Evolutionary conservation across 2,113 vertebrate genomes (phyloP).

Genomic region (Trogon surrucura): DNA sequence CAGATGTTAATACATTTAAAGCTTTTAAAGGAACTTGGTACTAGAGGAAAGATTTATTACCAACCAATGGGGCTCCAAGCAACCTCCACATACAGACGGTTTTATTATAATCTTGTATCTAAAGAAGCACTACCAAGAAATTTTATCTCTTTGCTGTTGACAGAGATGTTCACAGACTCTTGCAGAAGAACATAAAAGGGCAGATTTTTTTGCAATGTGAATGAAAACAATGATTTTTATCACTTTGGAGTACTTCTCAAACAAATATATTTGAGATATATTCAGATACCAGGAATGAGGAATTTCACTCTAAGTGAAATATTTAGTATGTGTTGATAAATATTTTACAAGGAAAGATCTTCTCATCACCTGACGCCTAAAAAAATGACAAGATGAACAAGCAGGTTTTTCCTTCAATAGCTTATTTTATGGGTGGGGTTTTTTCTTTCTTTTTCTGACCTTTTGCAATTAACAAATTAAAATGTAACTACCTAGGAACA

Average conservation of each 20-base stretch:
- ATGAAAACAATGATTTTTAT: background rate
- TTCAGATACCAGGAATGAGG: background rate
- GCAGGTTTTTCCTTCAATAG: background rate
- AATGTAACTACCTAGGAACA: background rate
- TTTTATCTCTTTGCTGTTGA: background rate
- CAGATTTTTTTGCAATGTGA: background rate
- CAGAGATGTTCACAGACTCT: background rate
- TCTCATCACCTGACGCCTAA: background rate
- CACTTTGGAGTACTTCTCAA: background rate
- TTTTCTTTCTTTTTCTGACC: background rate
- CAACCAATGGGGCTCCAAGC: background rate
- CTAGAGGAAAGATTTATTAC: background rate
- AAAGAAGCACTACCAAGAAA: background rate
- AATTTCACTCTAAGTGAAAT: background rate
- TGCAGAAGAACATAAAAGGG: background rate
- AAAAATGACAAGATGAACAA: background rate
- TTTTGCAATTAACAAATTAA: background rate
- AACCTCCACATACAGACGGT: background rate
- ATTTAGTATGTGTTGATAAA: background rate
- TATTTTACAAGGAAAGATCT: background rate
- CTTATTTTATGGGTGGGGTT: background rate
- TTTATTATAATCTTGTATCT: background rate
- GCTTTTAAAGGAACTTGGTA: background rate
- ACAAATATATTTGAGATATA: background rate
- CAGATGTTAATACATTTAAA: background rate